A percentile compares a stretch with the other conserved stretches of the same genome.
Conservation (phyloP, 2,797 vertebrate genomes). For the Melanogrammus aeglefinus region DNA sequence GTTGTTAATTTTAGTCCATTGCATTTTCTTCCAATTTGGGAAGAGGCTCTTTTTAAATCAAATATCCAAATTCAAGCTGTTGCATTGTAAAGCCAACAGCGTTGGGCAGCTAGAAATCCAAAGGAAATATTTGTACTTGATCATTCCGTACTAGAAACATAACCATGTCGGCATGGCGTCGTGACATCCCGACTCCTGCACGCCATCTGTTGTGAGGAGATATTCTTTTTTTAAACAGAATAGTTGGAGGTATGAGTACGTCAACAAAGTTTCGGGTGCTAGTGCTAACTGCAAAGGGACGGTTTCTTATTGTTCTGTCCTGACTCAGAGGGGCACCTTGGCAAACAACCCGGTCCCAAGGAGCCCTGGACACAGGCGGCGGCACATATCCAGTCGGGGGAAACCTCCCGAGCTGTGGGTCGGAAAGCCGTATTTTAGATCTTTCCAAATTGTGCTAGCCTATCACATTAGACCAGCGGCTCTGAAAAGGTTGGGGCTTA, state of each 20-base stretch:
- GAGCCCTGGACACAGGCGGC: not conserved
- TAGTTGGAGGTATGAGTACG: not conserved
- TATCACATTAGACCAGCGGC: not conserved
- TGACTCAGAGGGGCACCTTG: not conserved
- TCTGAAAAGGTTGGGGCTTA: not conserved
- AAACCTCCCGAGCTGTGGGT: not conserved
- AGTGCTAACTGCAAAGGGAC: not conserved
- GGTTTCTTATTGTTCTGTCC: not conserved
- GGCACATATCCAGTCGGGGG: not conserved
- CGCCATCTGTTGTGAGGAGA: not conserved
- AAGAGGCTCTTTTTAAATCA: not conserved
- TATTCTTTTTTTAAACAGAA: not conserved
- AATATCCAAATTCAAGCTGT: not conserved
- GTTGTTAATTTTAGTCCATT: not conserved
- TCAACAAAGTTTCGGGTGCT: not conserved
- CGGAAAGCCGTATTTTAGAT: not conserved
- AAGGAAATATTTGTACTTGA: not conserved
- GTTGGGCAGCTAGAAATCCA: not conserved
- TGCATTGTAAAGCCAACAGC: not conserved
- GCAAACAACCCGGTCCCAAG: not conserved
- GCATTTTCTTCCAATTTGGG: not conserved
- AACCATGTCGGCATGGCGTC: not conserved
- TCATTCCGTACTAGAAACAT: not conserved
- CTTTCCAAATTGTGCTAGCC: not conserved
- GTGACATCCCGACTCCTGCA: not conserved